Evolutionary conservation across 2,888 invertebrate species (phyloP).

Genomic region (Thera britannica): DNA sequence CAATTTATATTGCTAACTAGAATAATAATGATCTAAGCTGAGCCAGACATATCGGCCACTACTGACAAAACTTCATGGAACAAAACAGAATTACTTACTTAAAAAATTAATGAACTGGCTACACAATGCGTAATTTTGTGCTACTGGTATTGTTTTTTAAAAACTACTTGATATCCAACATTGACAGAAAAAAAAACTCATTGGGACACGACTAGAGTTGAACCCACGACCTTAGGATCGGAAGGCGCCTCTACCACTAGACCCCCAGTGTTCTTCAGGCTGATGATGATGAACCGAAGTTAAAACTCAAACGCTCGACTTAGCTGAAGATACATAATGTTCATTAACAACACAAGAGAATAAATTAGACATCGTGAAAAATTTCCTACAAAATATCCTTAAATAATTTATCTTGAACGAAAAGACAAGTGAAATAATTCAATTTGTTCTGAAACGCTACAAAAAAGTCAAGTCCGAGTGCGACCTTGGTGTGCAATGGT

Average conservation of each 20-base stretch:
- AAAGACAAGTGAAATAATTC: slow-evolving; percentile 36
- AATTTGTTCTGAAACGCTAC: slow-evolving; percentile 32
- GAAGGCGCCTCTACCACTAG: too few relatives aligned
- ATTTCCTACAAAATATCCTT: slow-evolving; percentile 17
- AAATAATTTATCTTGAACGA: slow-evolving; percentile 12
- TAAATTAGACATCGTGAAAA: slow-evolving; percentile 14
- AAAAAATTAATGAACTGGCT: neutral
- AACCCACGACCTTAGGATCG: too few relatives aligned
- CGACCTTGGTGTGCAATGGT: neutral
- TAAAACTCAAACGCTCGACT: too few relatives aligned
- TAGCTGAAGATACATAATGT: neutral
- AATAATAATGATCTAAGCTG: neutral
- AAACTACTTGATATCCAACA: too few relatives aligned
- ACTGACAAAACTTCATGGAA: neutral
- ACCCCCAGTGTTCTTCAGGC: too few relatives aligned
- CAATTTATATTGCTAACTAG: neutral
- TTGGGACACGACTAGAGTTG: too few relatives aligned
- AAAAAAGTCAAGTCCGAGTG: slow-evolving; percentile 19
- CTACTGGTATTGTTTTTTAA: neutral
- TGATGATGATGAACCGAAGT: too few relatives aligned
- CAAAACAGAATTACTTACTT: neutral
- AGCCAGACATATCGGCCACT: neutral
- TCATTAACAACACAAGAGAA: slow-evolving; percentile 5
- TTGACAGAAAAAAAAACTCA: too few relatives aligned
- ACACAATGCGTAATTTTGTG: neutral